Evolutionary conservation across 2,888 invertebrate species (phyloP), one percentile per base, ranked within the genome.

Genomic region (Platypus cylindrus): DNA sequence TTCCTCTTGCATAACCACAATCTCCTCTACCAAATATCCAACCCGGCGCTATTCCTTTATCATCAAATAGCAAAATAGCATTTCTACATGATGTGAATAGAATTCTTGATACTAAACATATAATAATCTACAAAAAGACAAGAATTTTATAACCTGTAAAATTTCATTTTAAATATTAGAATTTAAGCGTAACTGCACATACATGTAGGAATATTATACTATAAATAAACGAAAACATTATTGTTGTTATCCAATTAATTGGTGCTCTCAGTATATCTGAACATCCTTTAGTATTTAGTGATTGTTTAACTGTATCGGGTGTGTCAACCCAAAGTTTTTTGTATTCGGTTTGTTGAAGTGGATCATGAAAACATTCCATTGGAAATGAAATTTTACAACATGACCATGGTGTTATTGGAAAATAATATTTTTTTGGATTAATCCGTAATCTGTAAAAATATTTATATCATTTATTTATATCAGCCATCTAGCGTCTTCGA

Each of bases 291-390:
- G 52, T 54, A 41, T 62, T 56, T 28, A 63, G 49, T 7, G 60
- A 59, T 27, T 57, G 53, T 8, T 47, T 45, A 1, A 56, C 45
- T 4, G 61, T 40, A 4, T 48, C 43, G 0, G 57, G 56, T 36
- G 59, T 55, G 36, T 59, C 55, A 9, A 48, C 48, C 60, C 60
- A 62, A 24, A 62, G 34, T 36, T 58, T 51, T 3, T 50, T 43
- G 16, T 52, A 56, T 17, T 53, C 48, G 3, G 43, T 37, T 48
- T 63, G 74, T 47, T 74, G 74, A 36, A 74, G 45, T 0, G 72
- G 73, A 50, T 75, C 74, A 52, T 73, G 74, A 47, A 71, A 67
- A 58, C 74, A 74, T 3, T 73, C 69, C 30, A 68, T 65, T 25
- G 70, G 63, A 43, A 69, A 71, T 17, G 65, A 58, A 3, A 69